phyloP scores from a whole-genome alignment of 2,113 vertebrate genomes.

The Sturnira hondurensis region DNA sequence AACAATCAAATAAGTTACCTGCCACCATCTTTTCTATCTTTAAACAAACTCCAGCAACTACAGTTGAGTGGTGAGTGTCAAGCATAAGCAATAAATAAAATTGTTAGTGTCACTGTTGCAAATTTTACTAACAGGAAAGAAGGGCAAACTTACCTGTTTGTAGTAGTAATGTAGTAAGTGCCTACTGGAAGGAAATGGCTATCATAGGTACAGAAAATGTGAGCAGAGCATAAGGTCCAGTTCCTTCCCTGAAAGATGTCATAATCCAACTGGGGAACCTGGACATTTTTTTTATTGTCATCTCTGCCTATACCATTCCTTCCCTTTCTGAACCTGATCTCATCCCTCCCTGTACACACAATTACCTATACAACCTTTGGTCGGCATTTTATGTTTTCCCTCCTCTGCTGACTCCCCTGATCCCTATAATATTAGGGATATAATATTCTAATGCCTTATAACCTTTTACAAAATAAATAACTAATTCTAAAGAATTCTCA shows the following conservation, averaged over 20 bases:
- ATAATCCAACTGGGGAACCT: neutral
- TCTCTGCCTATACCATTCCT: neutral
- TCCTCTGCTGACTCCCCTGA: neutral
- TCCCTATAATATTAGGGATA: no score
- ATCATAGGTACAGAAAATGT: neutral
- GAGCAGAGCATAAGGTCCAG: neutral
- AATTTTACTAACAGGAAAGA: conserved; percentile 15
- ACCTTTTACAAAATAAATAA: neutral
- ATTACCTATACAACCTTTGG: neutral
- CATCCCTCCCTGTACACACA: neutral
- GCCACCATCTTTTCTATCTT: conserved; percentile 67
- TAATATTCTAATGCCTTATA: neutral
- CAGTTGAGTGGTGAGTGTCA: conserved; percentile 72
- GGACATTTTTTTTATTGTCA: neutral
- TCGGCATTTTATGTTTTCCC: neutral
- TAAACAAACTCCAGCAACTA: conserved; percentile 68
- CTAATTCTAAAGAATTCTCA: neutral
- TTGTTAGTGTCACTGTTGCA: neutral
- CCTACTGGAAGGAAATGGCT: neutral
- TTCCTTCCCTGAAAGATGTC: neutral
- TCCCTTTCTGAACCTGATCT: neutral
- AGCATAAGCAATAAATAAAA: neutral
- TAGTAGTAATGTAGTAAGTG: neutral
- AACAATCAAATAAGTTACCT: conserved; percentile 72
- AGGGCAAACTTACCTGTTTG: neutral